phyloP scores from a whole-genome alignment of 2,113 vertebrate genomes.

The Clarias macrocephalus region DNA sequence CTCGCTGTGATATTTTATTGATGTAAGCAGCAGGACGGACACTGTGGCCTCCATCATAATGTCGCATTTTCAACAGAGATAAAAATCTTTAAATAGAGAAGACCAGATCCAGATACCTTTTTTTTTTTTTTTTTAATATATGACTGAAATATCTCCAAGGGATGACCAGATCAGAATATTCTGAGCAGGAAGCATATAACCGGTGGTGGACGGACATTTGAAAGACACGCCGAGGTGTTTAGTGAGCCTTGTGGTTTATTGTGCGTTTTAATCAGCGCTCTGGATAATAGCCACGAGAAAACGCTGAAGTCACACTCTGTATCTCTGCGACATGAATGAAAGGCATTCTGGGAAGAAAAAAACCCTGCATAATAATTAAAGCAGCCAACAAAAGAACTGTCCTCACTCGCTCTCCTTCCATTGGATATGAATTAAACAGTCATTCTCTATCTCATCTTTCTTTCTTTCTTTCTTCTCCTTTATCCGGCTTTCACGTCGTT shows the following conservation, averaged over 20 bases:
- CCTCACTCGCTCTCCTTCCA: constrained; percentile 44
- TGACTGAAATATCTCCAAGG: background rate
- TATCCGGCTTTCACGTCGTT: constrained; percentile 34
- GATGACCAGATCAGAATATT: background rate
- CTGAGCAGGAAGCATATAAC: background rate
- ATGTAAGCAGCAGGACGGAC: constrained; percentile 46
- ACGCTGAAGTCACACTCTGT: constrained; percentile 29
- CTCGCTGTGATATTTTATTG: constrained; percentile 52
- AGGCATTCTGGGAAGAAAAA: constrained; percentile 40
- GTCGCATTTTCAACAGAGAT: constrained; percentile 33
- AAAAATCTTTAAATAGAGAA: too few relatives aligned
- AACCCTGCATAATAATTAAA: constrained; percentile 61
- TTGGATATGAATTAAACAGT: constrained; percentile 64
- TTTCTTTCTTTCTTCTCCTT: constrained; percentile 23
- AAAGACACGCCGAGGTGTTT: background rate
- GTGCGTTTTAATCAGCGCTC: constrained; percentile 27
- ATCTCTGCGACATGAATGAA: constrained; percentile 34
- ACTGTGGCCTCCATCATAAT: constrained; percentile 56
- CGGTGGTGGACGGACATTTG: background rate
- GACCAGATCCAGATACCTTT: background rate
- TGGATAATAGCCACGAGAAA: constrained; percentile 40
- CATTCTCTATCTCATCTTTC: constrained; percentile 39
- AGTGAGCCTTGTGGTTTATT: background rate
- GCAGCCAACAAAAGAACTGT: constrained; percentile 61
- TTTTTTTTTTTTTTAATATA: too few relatives aligned